Evolutionary conservation across 2,797 vertebrate genomes (phyloP).

Genomic region (Arremon brunneinucha): DNA sequence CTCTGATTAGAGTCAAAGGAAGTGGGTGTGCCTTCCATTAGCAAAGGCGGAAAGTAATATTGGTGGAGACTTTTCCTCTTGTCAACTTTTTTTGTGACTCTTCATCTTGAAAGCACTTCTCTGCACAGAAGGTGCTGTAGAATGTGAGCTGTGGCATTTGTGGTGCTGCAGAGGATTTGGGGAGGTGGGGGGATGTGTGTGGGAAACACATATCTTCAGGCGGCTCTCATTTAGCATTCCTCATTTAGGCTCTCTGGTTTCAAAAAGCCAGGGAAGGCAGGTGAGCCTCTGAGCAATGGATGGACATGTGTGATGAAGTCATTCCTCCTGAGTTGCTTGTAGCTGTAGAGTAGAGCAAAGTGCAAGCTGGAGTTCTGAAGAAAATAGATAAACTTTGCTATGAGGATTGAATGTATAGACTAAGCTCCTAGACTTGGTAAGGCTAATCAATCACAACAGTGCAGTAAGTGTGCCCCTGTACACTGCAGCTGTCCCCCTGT

Average conservation of each 20-base stretch:
- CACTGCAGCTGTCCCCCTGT: background rate
- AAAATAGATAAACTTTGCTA: background rate
- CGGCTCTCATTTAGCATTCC: background rate
- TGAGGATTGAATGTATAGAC: background rate
- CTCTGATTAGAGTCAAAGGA: slow-evolving; percentile 51
- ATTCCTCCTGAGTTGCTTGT: background rate
- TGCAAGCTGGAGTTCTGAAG: background rate
- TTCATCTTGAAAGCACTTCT: background rate
- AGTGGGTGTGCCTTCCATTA: slow-evolving; percentile 53
- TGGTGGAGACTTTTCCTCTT: background rate
- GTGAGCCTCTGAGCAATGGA: background rate
- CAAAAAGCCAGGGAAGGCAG: background rate
- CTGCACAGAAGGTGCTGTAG: background rate
- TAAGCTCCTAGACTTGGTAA: background rate
- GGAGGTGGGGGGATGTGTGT: background rate
- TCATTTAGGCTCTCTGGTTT: background rate
- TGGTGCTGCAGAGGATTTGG: background rate
- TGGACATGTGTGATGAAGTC: background rate
- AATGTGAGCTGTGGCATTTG: background rate
- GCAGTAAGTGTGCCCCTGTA: background rate
- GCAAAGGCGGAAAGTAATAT: slow-evolving; percentile 20
- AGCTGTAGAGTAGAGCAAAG: background rate
- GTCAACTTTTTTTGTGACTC: background rate
- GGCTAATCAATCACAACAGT: background rate
- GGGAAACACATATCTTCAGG: background rate